phyloP scores from a whole-genome alignment of 1,140 invertebrate genomes.

The Homarus americanus region DNA sequence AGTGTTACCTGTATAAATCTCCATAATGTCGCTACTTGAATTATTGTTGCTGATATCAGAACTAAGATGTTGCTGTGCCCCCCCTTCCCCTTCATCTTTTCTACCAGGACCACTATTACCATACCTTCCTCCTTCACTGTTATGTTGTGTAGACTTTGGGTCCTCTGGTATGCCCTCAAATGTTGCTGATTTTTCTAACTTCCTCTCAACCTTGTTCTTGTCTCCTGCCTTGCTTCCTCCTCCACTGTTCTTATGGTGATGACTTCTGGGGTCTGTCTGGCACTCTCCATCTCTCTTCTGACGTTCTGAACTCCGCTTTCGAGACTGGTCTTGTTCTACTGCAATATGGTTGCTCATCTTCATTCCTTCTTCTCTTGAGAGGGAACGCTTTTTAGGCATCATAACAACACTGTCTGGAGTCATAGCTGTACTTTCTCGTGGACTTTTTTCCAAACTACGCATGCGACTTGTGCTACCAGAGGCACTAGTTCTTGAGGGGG shows the following conservation, averaged over 20 bases:
- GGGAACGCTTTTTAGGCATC: constrained; percentile 70
- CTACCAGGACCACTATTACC: constrained; percentile 57
- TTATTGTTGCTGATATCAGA: constrained; percentile 66
- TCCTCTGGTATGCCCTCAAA: constrained; percentile 73
- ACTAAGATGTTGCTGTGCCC: constrained; percentile 45
- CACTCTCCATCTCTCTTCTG: constrained; percentile 68
- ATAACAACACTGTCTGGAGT: constrained; percentile 72
- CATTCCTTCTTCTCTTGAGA: constrained; percentile 69
- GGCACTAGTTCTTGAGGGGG: constrained; percentile 71
- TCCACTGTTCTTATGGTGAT: constrained; percentile 40
- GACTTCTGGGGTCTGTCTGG: constrained; percentile 68
- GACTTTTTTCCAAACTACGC: constrained; percentile 73
- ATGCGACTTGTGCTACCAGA: constrained; percentile 72
- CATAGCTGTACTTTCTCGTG: constrained; percentile 62
- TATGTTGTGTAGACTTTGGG: constrained; percentile 36
- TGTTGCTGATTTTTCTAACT: constrained; percentile 76
- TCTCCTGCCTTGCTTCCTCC: constrained; percentile 40
- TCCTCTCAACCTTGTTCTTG: constrained; percentile 76
- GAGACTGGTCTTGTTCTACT: constrained; percentile 27
- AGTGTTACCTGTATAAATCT: constrained; percentile 64
- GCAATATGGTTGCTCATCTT: constrained; percentile 52
- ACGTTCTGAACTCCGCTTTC: constrained; percentile 63
- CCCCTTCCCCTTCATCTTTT: constrained; percentile 60
- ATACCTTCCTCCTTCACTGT: constrained; percentile 59
- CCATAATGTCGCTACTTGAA: constrained; percentile 39